Evolutionary conservation across 2,888 invertebrate species (phyloP).

Genomic region (Ophioninae sp.): DNA sequence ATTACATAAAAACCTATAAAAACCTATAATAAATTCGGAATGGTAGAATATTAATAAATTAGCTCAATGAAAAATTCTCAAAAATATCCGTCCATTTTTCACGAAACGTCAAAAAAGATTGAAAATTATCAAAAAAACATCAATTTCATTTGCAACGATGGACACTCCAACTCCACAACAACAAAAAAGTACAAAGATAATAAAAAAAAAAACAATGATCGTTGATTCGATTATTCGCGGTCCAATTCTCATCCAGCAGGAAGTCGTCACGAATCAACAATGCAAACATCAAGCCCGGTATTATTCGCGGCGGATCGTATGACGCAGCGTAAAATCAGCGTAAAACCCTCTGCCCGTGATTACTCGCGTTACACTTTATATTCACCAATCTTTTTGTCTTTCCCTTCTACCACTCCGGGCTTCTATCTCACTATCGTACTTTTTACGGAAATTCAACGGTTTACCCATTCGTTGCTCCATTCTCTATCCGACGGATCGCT

Average conservation of each 20-base stretch:
- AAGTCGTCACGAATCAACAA: slow-evolving; percentile 1
- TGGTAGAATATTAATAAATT: too few species aligned
- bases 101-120: too few species aligned
- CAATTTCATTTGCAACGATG: too few species aligned
- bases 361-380: slow-evolving; percentile 31
- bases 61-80: too few species aligned
- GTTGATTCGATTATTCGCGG: not conserved
- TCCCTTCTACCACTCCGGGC: not conserved
- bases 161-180: too few species aligned
- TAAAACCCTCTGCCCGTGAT: slow-evolving; percentile 4
- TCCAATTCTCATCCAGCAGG: not conserved
- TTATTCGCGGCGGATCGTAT: slow-evolving; percentile 17
- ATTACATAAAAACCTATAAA: too few species aligned
- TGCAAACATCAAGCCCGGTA: not conserved
- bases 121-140: too few species aligned
- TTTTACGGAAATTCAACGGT: not conserved
- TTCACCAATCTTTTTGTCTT: slow-evolving; percentile 22
- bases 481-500: not conserved
- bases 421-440: not conserved
- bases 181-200: not conserved
- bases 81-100: too few species aligned
- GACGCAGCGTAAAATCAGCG: slow-evolving; percentile 27
- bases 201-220: not conserved
- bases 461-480: not conserved
- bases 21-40: too few species aligned